These are phyloP conservation scores for Sinocyclocheilus rhinocerous DNA, from an alignment of 2,113 vertebrate genomes.

Conservation along the genomic window DNA sequence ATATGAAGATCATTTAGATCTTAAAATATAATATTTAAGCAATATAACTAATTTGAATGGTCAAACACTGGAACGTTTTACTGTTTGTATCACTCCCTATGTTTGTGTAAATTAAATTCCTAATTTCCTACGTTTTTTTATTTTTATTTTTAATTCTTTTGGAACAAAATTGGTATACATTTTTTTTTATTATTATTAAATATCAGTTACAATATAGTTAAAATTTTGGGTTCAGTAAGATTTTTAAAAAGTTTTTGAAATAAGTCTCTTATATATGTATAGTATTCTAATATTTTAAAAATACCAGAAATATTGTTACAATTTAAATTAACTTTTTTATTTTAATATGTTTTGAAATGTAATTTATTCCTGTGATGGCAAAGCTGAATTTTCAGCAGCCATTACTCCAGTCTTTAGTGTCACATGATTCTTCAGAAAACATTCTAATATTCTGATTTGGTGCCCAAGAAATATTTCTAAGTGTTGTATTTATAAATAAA, in stretches of 20 bases:
- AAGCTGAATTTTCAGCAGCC: neutral
- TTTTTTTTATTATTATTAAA: neutral
- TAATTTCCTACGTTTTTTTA: too few species aligned
- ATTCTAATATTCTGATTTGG: neutral
- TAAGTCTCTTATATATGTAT: too few species aligned
- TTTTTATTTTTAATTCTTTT: neutral
- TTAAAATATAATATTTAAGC: neutral
- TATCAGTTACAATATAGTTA: too few species aligned
- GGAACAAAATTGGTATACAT: too few species aligned
- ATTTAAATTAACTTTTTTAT: too few species aligned
- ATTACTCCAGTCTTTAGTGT: neutral
- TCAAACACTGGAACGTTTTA: neutral
- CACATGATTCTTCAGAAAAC: neutral
- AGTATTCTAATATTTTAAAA: too few species aligned
- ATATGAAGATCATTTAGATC: neutral
- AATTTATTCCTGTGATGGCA: neutral
- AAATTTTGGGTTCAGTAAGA: neutral
- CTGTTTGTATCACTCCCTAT: neutral
- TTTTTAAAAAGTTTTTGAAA: neutral
- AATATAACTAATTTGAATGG: neutral
- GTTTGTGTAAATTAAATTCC: too few species aligned
- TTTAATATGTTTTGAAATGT: too few species aligned
- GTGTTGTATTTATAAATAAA: neutral
- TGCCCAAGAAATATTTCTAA: neutral
- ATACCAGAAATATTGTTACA: too few species aligned